Conservation (phyloP, 2,797 vertebrate genomes). For the Lindbergichthys nudifrons region DNA sequence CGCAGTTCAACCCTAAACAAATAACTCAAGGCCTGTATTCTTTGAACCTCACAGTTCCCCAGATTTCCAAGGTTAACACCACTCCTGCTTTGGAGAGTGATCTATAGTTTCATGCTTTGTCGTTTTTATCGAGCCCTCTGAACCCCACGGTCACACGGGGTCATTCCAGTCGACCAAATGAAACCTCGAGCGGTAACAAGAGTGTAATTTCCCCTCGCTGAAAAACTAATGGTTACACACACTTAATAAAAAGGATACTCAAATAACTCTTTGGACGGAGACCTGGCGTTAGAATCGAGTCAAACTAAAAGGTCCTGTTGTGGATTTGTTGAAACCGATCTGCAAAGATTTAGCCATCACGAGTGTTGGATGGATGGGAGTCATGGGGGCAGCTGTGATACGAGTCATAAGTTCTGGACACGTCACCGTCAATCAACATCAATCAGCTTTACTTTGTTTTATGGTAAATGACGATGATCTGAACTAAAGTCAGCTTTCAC, state of each 20-base stretch:
- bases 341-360: slow-evolving; percentile 22
- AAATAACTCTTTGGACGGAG: slow-evolving; percentile 29
- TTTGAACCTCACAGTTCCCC: slow-evolving; percentile 67
- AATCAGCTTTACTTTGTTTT: slow-evolving; percentile 49
- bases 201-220: slow-evolving; percentile 33
- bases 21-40: slow-evolving; percentile 68
- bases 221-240: slow-evolving; percentile 39
- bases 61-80: slow-evolving; percentile 68
- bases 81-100: slow-evolving; percentile 59
- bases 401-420: slow-evolving; percentile 47
- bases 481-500: slow-evolving; percentile 17
- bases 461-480: slow-evolving; percentile 58
- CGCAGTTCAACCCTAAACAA: slow-evolving; percentile 65
- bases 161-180: slow-evolving; percentile 55
- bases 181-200: slow-evolving; percentile 48
- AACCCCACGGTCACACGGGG: slow-evolving; percentile 49
- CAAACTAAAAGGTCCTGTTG: slow-evolving; percentile 29
- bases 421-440: slow-evolving; percentile 54
- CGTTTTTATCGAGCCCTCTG: slow-evolving; percentile 70
- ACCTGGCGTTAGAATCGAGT: slow-evolving; percentile 35
- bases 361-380: slow-evolving; percentile 22
- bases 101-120: slow-evolving; percentile 76
- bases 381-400: slow-evolving; percentile 33
- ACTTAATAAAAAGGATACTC: slow-evolving; percentile 46
- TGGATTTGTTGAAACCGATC: slow-evolving; percentile 38